Base-by-base conservation (phyloP, 2,797 vertebrate genomes). In the Lerista edwardsae region DNA sequence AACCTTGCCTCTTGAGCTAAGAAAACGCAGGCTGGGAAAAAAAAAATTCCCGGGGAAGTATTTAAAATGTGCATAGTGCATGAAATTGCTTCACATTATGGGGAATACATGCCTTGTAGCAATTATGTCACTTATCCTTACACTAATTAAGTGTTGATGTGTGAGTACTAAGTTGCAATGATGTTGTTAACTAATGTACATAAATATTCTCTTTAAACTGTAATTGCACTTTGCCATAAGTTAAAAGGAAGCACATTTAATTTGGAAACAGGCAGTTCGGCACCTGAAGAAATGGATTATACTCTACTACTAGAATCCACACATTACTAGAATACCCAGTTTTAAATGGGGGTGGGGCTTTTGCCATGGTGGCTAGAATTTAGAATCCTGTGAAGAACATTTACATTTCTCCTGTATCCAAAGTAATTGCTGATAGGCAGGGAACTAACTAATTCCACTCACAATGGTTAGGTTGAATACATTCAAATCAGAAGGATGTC, bases 61-160 rank as follows among this genome's bases (percentile, higher is more conserved):
- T 95, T 96, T 96, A 95, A 95, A 96, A 96, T 96, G 95, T 93
- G 87, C 95, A 95, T 80, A 94, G 93, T 82, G 92, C 96, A 94
- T 97, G 96, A 97, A 97, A 97, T 97, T 96, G 95, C 93, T 93
- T 96, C 90, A 90, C 94, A 96, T 97, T 96, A 96, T 92, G 92
- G 92, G 93, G 95, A 96, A 96, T 95, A 94, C 95, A 91, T 95
- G 95, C 94, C 94, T 96, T 95, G 94, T 95, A 96, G 96, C 95
- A 96, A 96, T 97, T 97, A 97, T 97, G 95, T 96, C 95, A 96
- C 93, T 97, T 96, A 94, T 85, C 93, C 94, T 96, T 96, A 94
- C 93, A 94, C 94, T 96, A 97, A 97, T 97, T 97, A 97, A 96
- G 94, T 95, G 95, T 95, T 96, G 96, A 97, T 96, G 93, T 95